phyloP scores from a whole-genome alignment of 1,140 invertebrate species.

The Psix sp. region DNA sequence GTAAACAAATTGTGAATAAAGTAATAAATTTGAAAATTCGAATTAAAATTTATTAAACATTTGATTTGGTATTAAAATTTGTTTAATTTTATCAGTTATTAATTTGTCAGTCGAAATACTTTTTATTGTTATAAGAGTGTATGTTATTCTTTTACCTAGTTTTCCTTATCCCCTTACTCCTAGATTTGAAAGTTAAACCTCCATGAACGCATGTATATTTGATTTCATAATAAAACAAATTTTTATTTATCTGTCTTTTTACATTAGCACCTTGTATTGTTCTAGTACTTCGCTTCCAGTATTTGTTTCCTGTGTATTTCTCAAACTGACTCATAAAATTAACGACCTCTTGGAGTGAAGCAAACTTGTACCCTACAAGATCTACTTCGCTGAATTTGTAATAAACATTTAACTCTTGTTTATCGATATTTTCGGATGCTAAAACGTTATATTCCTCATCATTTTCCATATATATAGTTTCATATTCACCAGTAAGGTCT shows the following conservation, averaged over 20 bases:
- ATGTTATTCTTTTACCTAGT: slow-evolving; percentile 35
- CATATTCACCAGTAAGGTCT: slow-evolving; percentile 19
- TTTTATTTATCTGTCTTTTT: slow-evolving; percentile 25
- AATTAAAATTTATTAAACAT: too few species aligned
- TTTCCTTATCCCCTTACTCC: slow-evolving; percentile 38
- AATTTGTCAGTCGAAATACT: too few species aligned
- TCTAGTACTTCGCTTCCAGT: slow-evolving; percentile 35
- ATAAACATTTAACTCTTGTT: slow-evolving; percentile 6
- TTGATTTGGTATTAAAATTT: neutral
- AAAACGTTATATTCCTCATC: slow-evolving; percentile 8
- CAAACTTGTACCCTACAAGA: slow-evolving; percentile 21
- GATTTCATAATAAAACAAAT: slow-evolving; percentile 41
- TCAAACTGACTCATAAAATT: slow-evolving; percentile 36
- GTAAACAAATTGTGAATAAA: too few species aligned
- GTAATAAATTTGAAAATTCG: too few species aligned
- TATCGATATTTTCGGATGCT: neutral
- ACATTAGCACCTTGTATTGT: slow-evolving; percentile 28
- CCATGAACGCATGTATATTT: slow-evolving; percentile 37
- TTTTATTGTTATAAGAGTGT: too few species aligned
- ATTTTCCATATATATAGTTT: slow-evolving; percentile 5
- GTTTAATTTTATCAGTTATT: neutral
- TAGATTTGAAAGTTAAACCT: slow-evolving; percentile 37
- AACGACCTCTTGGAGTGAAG: slow-evolving; percentile 25
- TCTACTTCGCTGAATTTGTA: slow-evolving; percentile 16
- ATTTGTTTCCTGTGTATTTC: slow-evolving; percentile 22